Conservation (phyloP, 2,888 invertebrate species). For the Clistopyga incitator region DNA sequence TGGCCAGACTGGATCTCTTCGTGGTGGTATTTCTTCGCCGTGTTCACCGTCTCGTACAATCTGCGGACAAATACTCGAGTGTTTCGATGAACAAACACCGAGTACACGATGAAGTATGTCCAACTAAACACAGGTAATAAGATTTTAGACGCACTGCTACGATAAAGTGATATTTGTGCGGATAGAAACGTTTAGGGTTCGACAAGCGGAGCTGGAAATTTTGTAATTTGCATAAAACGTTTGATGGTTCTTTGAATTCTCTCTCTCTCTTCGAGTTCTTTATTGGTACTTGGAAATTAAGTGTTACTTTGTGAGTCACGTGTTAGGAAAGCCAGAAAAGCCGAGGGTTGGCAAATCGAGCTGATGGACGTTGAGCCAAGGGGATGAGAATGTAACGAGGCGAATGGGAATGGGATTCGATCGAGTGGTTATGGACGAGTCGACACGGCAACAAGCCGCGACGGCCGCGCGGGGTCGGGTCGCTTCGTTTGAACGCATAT, state of each 20-base stretch:
- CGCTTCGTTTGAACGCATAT: conserved; percentile 72
- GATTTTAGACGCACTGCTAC: neutral
- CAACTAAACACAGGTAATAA: conserved; percentile 5
- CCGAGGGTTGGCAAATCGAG: too few species aligned
- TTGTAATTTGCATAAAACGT: neutral
- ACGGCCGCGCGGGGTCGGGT: conserved; percentile 53
- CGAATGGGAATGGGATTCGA: conserved; percentile 59
- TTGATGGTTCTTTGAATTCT: neutral
- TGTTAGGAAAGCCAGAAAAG: neutral
- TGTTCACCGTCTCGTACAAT: conserved; percentile 2
- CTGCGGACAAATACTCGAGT: neutral
- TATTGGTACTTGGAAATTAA: neutral
- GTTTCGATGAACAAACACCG: neutral
- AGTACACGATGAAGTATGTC: neutral
- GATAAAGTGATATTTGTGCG: neutral
- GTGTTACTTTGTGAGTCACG: too few species aligned
- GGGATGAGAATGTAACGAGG: conserved; percentile 53
- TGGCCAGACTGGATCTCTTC: conserved; percentile 57
- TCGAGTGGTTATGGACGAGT: conserved; percentile 61
- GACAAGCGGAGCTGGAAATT: neutral
- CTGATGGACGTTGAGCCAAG: conserved; percentile 50
- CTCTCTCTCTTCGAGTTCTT: too few species aligned
- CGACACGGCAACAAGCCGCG: conserved; percentile 31
- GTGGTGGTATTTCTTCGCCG: conserved; percentile 13
- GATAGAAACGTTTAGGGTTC: neutral